Evolutionary conservation across 2,888 invertebrate genomes (phyloP).

Genomic region (Geotrupes spiniger): DNA sequence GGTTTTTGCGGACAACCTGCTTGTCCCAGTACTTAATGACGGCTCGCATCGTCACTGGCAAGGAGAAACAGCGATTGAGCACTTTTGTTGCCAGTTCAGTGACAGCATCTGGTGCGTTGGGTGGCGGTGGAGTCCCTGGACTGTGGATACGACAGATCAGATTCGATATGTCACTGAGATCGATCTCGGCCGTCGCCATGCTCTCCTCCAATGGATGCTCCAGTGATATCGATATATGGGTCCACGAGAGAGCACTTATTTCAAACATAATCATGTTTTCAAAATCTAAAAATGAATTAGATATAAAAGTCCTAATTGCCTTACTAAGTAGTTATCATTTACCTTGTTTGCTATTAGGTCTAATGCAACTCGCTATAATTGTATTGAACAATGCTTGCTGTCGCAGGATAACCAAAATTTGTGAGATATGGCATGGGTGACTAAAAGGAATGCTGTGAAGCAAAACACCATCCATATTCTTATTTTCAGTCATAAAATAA

Average conservation of each 20-base stretch:
- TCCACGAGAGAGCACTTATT: conserved; percentile 85
- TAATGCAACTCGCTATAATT: conserved; percentile 82
- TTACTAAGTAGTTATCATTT: too few species aligned
- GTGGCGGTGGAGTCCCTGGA: conserved; percentile 49
- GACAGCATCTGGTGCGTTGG: conserved; percentile 48
- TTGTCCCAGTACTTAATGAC: conserved; percentile 84
- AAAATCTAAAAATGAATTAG: conserved; percentile 53
- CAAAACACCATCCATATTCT: conserved; percentile 70
- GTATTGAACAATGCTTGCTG: conserved; percentile 92
- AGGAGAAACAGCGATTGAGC: conserved; percentile 86
- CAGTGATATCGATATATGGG: conserved; percentile 84
- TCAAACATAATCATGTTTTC: conserved; percentile 86
- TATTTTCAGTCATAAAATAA: conserved; percentile 86
- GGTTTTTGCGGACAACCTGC: conserved; percentile 56
- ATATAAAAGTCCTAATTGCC: too few species aligned
- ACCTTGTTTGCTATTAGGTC: conserved; percentile 79
- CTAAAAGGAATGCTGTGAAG: conserved; percentile 86
- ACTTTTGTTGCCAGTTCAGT: conserved; percentile 64
- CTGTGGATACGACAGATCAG: conserved; percentile 76
- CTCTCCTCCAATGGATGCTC: conserved; percentile 92
- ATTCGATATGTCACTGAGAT: conserved; percentile 76
- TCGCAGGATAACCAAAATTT: conserved; percentile 77
- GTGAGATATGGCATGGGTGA: conserved; percentile 88
- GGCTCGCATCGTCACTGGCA: conserved; percentile 85
- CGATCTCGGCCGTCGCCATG: conserved; percentile 89